Base-by-base conservation (phyloP, 2,113 vertebrate genomes). In the Lepus timidus region DNA sequence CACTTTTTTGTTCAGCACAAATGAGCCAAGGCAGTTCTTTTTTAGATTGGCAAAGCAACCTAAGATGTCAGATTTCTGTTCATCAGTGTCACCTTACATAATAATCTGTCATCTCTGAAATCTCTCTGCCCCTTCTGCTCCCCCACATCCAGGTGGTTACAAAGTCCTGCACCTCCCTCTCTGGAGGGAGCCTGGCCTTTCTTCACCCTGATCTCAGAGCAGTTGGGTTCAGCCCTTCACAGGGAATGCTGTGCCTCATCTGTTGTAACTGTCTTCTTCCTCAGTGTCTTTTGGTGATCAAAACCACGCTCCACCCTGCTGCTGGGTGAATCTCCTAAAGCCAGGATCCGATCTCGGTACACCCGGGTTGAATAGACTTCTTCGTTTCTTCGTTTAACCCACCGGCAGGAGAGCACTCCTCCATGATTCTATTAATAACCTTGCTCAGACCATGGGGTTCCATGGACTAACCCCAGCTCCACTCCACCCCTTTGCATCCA, bases 21-120 rank as follows among this genome's bases (percentile, higher is more conserved):
- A 12, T 49, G 51, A 95, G 68, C 49, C 89, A 85, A 92, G 51
- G 68, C 14, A 19, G 19, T 36, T 82, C 80, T 83, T 89, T 91
- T 87, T 70, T 33, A 73, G 79, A 90, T 73, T 79, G 75, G 84
- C 85, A 87, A 84, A 76, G 31, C 65, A 36, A 6, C 88, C 36
- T 88, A 91, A 92, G 91, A 93, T 89, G 90, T 65, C n/a, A 9
- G 29, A 58, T 68, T 96, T 96, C 68, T 90, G 94, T 89, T 90
- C 80, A 61, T 78, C 76, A 61, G 61, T 93, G 80, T 89, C 71
- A 64, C 51, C 79, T 84, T 90, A 80, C 68, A 90, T 49, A 81
- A 89, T 75, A 94, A 73, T 62, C 87, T 92, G 64, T 86, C 13
- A 9, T 74, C 64, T 94, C 23, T 93, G 83, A 96, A 94, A 89